These are phyloP conservation scores for Silurus asotus DNA, from an alignment of 2,113 vertebrate species.

Conservation along the genomic window DNA sequence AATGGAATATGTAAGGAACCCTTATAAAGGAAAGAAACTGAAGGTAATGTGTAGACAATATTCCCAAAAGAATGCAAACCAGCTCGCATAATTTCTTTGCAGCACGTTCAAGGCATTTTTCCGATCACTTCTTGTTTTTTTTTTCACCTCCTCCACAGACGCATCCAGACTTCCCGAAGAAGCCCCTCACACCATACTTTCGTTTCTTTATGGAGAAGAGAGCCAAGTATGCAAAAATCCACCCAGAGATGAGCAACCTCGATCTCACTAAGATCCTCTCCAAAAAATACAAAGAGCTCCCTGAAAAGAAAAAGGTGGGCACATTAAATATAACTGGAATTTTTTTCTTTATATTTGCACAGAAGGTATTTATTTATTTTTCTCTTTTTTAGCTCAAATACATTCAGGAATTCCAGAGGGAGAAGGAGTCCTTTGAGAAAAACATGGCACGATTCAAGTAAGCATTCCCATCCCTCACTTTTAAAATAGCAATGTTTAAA, in stretches of 20 bases:
- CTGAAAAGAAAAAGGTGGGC: constrained; percentile 76
- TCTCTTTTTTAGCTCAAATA: constrained; percentile 72
- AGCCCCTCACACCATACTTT: constrained; percentile 78
- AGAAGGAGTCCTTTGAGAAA: constrained; percentile 78
- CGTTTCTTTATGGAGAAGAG: constrained; percentile 82
- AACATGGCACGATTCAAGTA: constrained; percentile 80
- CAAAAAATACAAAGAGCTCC: constrained; percentile 80
- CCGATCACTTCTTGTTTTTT: background rate
- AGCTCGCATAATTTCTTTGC: background rate
- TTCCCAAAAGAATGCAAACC: background rate
- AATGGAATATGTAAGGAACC: constrained; percentile 76
- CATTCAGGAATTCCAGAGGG: constrained; percentile 76
- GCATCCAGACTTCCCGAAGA: constrained; percentile 80
- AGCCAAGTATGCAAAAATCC: constrained; percentile 81
- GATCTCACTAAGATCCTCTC: constrained; percentile 81
- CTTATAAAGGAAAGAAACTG: constrained; percentile 80
- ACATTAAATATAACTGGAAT: background rate
- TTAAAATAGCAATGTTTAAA: background rate
- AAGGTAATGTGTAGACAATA: constrained; percentile 61
- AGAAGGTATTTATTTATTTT: background rate
- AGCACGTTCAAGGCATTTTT: background rate
- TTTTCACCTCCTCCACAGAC: constrained; percentile 60
- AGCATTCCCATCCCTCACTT: constrained; percentile 16
- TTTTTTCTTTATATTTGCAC: background rate
- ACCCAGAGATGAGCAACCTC: constrained; percentile 81